A percentile compares a stretch with the other conserved stretches of the same genome.
These are phyloP conservation scores for mouse (Mus musculus) DNA, from an alignment of 2,113 vertebrate species.

Conservation along the genomic window DNA sequence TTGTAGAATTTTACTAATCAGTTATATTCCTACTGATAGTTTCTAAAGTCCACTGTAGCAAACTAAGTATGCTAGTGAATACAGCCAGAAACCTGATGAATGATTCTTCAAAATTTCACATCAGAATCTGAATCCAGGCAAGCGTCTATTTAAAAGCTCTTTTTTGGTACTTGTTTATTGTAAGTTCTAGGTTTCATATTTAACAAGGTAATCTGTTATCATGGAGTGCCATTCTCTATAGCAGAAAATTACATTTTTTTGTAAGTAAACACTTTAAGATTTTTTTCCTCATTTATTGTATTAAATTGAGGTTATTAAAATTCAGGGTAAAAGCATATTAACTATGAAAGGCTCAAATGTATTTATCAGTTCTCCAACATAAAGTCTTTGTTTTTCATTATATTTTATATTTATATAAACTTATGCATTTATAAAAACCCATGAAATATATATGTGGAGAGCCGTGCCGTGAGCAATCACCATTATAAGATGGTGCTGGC, in stretches of 20 bases:
- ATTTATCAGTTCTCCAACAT: background rate
- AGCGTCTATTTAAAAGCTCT: background rate
- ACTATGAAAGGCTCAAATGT: background rate
- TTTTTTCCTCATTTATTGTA: background rate
- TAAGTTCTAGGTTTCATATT: background rate
- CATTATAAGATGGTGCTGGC: too few species aligned
- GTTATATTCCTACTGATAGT: background rate
- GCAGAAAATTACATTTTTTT: background rate
- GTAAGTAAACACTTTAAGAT: background rate
- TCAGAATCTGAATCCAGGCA: background rate
- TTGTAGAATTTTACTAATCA: background rate
- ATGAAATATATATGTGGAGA: too few species aligned
- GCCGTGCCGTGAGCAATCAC: too few species aligned
- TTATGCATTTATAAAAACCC: background rate
- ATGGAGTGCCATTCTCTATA: background rate
- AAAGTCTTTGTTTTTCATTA: background rate
- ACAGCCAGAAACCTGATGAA: background rate
- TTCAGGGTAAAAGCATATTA: background rate
- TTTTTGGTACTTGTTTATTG: background rate
- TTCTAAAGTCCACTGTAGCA: background rate
- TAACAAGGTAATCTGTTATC: background rate
- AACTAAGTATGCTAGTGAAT: background rate
- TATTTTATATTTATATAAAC: background rate
- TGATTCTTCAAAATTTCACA: background rate
- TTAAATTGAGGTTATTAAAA: constrained; percentile 27